These are phyloP conservation scores for Dromius quadrimaculatus DNA, from an alignment of 2,888 invertebrate species.

Conservation along the genomic window DNA sequence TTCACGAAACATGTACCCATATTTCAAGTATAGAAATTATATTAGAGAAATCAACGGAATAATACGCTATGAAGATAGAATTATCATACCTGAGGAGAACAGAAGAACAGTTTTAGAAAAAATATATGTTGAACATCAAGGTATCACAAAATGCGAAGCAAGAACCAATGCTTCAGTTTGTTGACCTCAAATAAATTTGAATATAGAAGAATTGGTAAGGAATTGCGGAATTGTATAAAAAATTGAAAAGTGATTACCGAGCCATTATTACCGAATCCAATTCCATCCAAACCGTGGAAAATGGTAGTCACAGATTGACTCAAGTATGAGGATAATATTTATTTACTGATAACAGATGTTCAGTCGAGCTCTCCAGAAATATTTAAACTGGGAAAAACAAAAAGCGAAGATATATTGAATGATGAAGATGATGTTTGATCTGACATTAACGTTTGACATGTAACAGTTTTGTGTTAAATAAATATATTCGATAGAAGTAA, in stretches of 20 bases:
- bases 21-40: constrained; percentile 2
- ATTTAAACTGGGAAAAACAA: constrained; percentile 52
- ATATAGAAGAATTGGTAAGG: constrained; percentile 54
- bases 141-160: constrained; percentile 55
- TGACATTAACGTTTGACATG: too few relatives aligned
- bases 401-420: constrained; percentile 51
- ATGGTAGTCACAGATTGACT: constrained; percentile 56
- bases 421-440: too few relatives aligned
- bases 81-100: constrained; percentile 56
- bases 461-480: too few relatives aligned
- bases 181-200: constrained; percentile 56
- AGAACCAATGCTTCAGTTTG: constrained; percentile 55
- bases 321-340: constrained; percentile 53
- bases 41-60: constrained; percentile 46
- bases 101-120: constrained; percentile 54
- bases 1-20: background rate
- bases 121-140: constrained; percentile 57
- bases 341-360: constrained; percentile 56
- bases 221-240: constrained; percentile 56
- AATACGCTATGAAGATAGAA: constrained; percentile 54
- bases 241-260: constrained; percentile 54
- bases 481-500: too few relatives aligned
- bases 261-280: constrained; percentile 53
- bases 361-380: constrained; percentile 57
- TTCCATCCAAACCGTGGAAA: constrained; percentile 56